Evolutionary conservation across 2,113 vertebrate species (phyloP), one percentile per base, ranked within the genome.

Genomic region (Phainopepla nitens): DNA sequence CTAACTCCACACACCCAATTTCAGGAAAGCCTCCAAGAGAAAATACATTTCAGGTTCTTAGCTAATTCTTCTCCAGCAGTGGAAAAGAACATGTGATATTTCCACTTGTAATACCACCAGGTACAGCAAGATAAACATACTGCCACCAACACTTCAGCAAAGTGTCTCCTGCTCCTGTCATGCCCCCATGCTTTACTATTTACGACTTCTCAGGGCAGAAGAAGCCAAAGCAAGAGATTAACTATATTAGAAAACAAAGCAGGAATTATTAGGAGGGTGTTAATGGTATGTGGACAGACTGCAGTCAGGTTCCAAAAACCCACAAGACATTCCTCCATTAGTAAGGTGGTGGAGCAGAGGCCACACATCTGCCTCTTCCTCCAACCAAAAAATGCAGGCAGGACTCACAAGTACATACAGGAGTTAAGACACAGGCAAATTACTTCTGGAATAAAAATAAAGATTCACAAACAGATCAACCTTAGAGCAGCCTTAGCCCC

Each of bases 1-100:
- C 42, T 27, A 65, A 2, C 10, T 0, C 19, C 27, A 44, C 31
- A 44, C 49, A 53, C 3, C 1, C 1, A 0, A 4, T 10, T 62
- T 69, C 90, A 86, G 47, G 39, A 69, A 80, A 93, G 23, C 25
- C 44, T 72, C 39, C 42, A 36, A 36, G 27, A 62, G 27, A 10
- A 62, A 50, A 61, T 24, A 3, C 4, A 33, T 54, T 69, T 69
- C 93, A 64, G 22, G 7, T 41, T 87, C 62, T 54, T 33, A 44
- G 35, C 15, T 80, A 79, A 41, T 72, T 85, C 57, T 82, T 76
- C 71, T 60, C 64, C 81, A 62, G 56, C 44, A 27, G 6, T 58
- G 36, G 50, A 54, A 69, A 83, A 23, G 6, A 61, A 27, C 8
- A 9, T 10, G 5, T 1, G 21, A 18, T 51, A 28, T 13, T 44